Evolutionary conservation across 2,113 vertebrate species (phyloP), one percentile per base, ranked within the genome.

Genomic region (Helogale parvula): DNA sequence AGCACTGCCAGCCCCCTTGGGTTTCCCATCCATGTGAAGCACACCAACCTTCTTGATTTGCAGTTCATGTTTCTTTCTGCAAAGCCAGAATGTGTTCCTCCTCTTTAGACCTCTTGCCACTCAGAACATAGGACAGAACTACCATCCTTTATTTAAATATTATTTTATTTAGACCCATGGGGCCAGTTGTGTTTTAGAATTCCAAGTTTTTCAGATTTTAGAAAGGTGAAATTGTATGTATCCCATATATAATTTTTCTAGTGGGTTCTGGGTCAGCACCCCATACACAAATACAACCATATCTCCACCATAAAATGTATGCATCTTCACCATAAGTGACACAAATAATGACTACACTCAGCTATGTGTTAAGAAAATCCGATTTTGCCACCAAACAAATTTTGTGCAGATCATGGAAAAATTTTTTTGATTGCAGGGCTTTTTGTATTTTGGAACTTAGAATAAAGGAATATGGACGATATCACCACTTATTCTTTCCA

Each of bases 171-270:
- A 82, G 92, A 77, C 23, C 31, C 68, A 31, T 0, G 2, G 65
- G 21, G 3, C n/a, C n/a, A 47, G 47, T 23, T 33, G 8, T 31
- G 47, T 41, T 83, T 72, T n/a, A 19, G 77, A 76, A 68, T 31
- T 81, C 21, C 76, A 68, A n/a, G 27, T 54, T 80, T 77, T 96
- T 41, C 69, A 68, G 69, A 90, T 93, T 72, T 84, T 91, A 65
- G 87, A 88, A 81, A 69, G 57, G 35, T 74, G 41, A 65, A 63
- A 19, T 47, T 11, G 9, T 50, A 16, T 14, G 5, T 41, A 38
- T 21, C n/a, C 17, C n/a, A 74, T 63, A 31, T 54, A 17, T 57
- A 72, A 33, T 38, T 57, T 86, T 93, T 93, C 19, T 17, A 76
- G 10, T 66, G 60, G 35, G 35, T 45, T 81, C 71, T 71, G 63